Conservation (phyloP, 2,888 invertebrate species). For the Leucophora obtusa region DNA sequence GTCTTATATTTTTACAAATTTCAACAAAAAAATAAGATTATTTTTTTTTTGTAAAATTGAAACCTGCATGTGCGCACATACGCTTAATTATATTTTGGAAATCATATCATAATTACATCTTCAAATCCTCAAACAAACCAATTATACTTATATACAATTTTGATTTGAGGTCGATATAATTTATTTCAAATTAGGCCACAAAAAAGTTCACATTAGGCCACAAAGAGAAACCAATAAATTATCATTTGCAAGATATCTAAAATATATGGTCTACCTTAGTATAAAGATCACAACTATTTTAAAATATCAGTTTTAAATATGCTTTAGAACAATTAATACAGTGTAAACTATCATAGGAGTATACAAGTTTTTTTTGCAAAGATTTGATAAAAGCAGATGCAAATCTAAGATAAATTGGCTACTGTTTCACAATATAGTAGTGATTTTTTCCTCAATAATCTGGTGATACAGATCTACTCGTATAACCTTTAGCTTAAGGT, state of each 20-base stretch:
- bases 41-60: too few relatives aligned
- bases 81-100: background rate
- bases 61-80: too few relatives aligned
- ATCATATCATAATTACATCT: constrained; percentile 19
- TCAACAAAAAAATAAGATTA: too few relatives aligned
- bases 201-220: constrained; percentile 26
- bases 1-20: too few relatives aligned
- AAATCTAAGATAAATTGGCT: constrained; percentile 7
- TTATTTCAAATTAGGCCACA: background rate
- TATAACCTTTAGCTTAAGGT: background rate
- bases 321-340: background rate
- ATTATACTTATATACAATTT: background rate
- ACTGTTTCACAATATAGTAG: background rate
- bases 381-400: constrained; percentile 44
- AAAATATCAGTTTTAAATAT: constrained; percentile 6
- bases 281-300: background rate
- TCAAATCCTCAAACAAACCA: background rate
- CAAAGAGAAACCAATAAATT: background rate
- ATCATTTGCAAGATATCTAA: background rate
- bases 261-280: constrained; percentile 8
- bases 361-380: too few relatives aligned
- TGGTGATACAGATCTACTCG: constrained; percentile 3
- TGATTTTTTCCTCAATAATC: background rate
- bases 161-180: background rate
- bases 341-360: background rate